Conservation (phyloP, 2,888 invertebrate genomes). For the Epirrhoe alternata region DNA sequence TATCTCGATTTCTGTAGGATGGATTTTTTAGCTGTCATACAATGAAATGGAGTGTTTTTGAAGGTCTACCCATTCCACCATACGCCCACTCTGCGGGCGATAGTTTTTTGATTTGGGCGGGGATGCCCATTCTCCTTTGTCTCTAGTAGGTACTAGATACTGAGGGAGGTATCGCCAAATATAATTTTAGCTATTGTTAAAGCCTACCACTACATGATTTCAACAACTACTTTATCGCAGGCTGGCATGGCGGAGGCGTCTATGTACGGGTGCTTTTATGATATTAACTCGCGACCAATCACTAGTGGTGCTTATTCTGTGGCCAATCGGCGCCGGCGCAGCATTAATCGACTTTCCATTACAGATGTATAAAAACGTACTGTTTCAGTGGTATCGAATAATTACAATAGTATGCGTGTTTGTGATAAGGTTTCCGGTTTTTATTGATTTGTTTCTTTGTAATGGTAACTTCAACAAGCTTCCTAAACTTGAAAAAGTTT, state of each 20-base stretch:
- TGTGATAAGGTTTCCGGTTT: conserved; percentile 6
- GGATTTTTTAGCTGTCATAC: no score
- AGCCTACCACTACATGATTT: neutral
- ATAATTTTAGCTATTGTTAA: no score
- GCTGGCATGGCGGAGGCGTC: conserved; percentile 13
- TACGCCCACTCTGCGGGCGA: no score
- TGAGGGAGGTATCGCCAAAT: no score
- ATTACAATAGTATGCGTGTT: conserved; percentile 17
- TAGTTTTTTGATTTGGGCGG: no score
- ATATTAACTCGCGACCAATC: conserved; percentile 26
- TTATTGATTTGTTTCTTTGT: neutral
- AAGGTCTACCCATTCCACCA: no score
- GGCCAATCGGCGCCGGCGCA: conserved; percentile 16
- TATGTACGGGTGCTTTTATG: conserved; percentile 27
- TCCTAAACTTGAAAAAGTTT: no score
- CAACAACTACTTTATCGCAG: conserved; percentile 19
- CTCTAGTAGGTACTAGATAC: no score
- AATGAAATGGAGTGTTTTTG: no score
- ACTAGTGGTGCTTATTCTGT: conserved; percentile 13
- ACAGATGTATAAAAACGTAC: conserved; percentile 15
- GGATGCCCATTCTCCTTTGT: no score
- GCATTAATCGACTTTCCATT: conserved; percentile 23
- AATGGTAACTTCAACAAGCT: neutral
- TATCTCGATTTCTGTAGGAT: no score
- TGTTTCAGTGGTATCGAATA: conserved; percentile 11